Evolutionary conservation across 2,888 invertebrate genomes (phyloP).

Genomic region (Podabrus alpinus): DNA sequence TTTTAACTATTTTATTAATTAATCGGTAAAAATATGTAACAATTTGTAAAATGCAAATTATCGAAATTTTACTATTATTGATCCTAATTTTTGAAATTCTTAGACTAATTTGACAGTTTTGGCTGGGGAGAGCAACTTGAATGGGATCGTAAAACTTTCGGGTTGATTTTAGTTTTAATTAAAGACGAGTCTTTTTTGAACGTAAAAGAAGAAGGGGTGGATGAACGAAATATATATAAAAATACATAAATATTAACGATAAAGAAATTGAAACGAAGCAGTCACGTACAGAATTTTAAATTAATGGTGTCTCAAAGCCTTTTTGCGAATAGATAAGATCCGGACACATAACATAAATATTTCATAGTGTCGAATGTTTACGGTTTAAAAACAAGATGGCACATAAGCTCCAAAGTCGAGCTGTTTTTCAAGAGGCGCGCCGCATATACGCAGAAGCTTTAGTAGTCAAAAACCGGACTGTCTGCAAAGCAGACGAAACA

Average conservation of each 20-base stretch:
- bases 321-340: constrained; percentile 35
- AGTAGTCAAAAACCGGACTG: constrained; percentile 45
- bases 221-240: constrained; percentile 13
- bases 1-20: neutral
- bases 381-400: constrained; percentile 32
- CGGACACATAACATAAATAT: constrained; percentile 38
- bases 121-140: no score
- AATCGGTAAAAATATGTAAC: neutral
- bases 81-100: neutral
- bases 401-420: constrained; percentile 38
- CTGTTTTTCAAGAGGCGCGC: constrained; percentile 38
- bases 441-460: constrained; percentile 7
- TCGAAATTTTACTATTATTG: neutral
- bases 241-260: constrained; percentile 35
- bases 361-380: constrained; percentile 37
- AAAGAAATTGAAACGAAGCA: constrained; percentile 29
- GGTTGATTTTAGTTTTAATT: no score
- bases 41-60: neutral
- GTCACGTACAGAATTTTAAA: constrained; percentile 33
- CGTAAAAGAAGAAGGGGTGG: constrained; percentile 6
- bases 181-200: neutral
- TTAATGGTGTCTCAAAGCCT: constrained; percentile 29
- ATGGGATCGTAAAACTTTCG: neutral
- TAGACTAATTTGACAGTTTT: neutral
- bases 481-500: constrained; percentile 47